Conservation (phyloP, 2,113 vertebrate species). For the Microtus ochrogaster region DNA sequence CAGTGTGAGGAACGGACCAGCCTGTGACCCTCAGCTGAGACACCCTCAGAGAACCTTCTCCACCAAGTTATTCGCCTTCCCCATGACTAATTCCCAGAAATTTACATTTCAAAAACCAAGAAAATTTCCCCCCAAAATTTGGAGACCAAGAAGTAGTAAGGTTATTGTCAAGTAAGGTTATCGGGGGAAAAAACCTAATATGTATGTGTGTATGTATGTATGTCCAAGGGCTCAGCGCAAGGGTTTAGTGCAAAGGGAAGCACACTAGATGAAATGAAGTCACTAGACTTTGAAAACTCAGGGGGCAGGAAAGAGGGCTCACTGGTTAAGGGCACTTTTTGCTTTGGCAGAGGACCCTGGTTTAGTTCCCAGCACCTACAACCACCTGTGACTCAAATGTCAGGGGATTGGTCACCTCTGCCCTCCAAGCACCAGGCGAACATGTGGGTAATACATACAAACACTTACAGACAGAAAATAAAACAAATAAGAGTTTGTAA, state of each 20-base stretch:
- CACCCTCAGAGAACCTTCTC: not conserved
- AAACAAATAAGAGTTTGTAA: not conserved
- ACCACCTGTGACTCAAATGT: not conserved
- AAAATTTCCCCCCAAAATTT: slow-evolving; percentile 76
- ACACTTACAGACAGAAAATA: not conserved
- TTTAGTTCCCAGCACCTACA: not conserved
- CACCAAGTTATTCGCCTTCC: slow-evolving; percentile 67
- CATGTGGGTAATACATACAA: not conserved
- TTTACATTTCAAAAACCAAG: slow-evolving; percentile 70
- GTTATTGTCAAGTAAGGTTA: slow-evolving; percentile 32
- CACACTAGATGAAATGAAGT: not conserved
- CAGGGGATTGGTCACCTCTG: not conserved
- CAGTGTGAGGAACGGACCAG: not conserved
- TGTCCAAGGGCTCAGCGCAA: not conserved
- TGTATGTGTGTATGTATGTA: not conserved
- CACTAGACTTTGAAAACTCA: not conserved
- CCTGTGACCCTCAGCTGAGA: not conserved
- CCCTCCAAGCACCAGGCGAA: not conserved
- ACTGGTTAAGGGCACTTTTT: not conserved
- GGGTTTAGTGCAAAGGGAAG: not conserved
- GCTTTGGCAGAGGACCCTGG: not conserved
- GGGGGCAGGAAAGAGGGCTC: not conserved
- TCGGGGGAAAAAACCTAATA: slow-evolving; percentile 65
- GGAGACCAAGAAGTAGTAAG: slow-evolving; percentile 62
- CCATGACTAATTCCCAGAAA: slow-evolving; percentile 73